phyloP scores from a whole-genome alignment of 2,797 vertebrate species.

The Pangasius larnaudii region DNA sequence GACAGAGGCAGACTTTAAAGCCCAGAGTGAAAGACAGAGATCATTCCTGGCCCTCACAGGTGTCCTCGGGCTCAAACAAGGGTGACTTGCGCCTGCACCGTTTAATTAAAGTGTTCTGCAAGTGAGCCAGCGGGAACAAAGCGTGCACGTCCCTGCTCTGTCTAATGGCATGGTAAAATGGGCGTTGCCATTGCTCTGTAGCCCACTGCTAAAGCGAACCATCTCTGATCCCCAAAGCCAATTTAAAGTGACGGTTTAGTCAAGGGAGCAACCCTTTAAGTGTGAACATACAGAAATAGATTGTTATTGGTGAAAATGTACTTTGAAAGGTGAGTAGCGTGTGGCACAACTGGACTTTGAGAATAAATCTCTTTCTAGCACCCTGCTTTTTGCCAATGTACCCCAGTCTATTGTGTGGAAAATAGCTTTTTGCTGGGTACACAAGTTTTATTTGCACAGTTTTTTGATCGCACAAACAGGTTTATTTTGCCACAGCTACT shows the following conservation, averaged over 20 bases:
- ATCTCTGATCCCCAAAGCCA: constrained; percentile 20
- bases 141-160: constrained; percentile 1
- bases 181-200: neutral
- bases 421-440: constrained; percentile 28
- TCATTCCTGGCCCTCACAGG: constrained; percentile 47
- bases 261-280: neutral
- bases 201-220: constrained; percentile 9
- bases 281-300: constrained; percentile 14
- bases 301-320: neutral
- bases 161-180: constrained; percentile 47
- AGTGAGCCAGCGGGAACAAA: constrained; percentile 42
- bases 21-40: constrained; percentile 29
- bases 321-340: constrained; percentile 6
- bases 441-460: constrained; percentile 27
- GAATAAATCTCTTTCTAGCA: neutral
- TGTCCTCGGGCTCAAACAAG: constrained; percentile 37
- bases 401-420: constrained; percentile 37
- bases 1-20: constrained; percentile 40
- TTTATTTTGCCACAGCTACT: constrained; percentile 46
- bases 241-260: neutral
- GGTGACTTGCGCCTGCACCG: neutral
- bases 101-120: constrained; percentile 54
- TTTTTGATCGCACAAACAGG: constrained; percentile 16
- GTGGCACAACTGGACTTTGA: neutral
- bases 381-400: neutral